Percentiles rank a stretch among this genome's conserved stretches.
These are phyloP conservation scores for Apamea anceps DNA, from an alignment of 2,888 invertebrate species.

Conservation along the genomic window DNA sequence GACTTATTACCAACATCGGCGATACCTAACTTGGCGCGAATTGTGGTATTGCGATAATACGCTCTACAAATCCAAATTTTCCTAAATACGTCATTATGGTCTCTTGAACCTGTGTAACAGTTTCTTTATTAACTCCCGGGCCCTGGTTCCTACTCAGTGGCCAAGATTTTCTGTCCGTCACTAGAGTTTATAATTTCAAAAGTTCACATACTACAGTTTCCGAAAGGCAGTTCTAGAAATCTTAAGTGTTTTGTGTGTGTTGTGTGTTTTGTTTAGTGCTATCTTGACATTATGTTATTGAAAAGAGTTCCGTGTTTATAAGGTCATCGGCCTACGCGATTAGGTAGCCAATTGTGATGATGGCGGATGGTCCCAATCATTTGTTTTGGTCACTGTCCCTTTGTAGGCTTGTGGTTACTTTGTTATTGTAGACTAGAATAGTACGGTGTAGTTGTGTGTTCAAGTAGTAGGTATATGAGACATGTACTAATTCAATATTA, in stretches of 20 bases:
- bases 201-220: background rate
- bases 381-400: constrained; percentile 38
- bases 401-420: background rate
- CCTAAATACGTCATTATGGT: background rate
- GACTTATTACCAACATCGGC: too few relatives aligned
- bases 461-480: background rate
- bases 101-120: background rate
- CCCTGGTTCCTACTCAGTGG: background rate
- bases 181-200: background rate
- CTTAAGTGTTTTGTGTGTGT: background rate
- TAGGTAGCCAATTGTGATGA: constrained; percentile 47
- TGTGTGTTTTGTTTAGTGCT: background rate
- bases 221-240: background rate
- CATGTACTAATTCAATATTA: background rate
- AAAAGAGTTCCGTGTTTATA: constrained; percentile 14
- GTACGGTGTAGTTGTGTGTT: background rate
- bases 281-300: constrained; percentile 10
- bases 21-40: too few relatives aligned
- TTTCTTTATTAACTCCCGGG: background rate
- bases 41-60: background rate
- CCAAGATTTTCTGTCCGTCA: background rate
- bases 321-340: constrained; percentile 36
- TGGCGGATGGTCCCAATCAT: constrained; percentile 53
- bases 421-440: constrained; percentile 4
- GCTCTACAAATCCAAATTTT: background rate